Evolutionary conservation across 2,113 vertebrate genomes (phyloP).

Genomic region (Thomomys bottae): DNA sequence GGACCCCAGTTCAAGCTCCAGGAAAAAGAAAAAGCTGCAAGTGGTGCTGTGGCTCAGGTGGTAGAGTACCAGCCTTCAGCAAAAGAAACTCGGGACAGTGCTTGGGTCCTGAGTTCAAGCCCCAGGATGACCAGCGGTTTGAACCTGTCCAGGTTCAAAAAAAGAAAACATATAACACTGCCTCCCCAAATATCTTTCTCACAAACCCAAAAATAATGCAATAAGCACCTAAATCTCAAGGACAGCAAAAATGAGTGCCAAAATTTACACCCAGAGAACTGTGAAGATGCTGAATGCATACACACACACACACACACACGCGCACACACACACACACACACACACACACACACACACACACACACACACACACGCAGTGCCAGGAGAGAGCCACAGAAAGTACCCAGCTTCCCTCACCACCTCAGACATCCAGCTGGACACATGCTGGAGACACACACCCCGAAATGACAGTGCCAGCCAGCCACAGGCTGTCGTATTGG

Average conservation of each 20-base stretch:
- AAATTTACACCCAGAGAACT: neutral
- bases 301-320: neutral
- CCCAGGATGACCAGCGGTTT: too few relatives aligned
- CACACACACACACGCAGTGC: neutral
- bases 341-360: neutral
- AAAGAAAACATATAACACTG: neutral
- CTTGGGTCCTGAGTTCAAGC: neutral
- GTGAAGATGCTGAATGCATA: neutral
- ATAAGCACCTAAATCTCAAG: neutral
- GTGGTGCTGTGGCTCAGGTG: too few relatives aligned
- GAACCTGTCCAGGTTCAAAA: neutral
- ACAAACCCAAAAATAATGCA: neutral
- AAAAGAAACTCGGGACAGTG: too few relatives aligned
- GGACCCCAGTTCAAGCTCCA: too few relatives aligned
- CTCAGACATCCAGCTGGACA: neutral
- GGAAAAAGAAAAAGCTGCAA: too few relatives aligned
- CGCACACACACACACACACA: neutral
- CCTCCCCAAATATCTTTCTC: slow-evolving; percentile 5
- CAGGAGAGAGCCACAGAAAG: neutral
- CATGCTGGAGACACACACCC: neutral
- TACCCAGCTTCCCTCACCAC: neutral
- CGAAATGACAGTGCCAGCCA: neutral
- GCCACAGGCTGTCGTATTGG: neutral
- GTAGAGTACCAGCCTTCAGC: too few relatives aligned
- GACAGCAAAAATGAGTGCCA: neutral